Evolutionary conservation across 2,797 vertebrate species (phyloP), one percentile per base, ranked within the genome.

Genomic region (Peromyscus nudipes): DNA sequence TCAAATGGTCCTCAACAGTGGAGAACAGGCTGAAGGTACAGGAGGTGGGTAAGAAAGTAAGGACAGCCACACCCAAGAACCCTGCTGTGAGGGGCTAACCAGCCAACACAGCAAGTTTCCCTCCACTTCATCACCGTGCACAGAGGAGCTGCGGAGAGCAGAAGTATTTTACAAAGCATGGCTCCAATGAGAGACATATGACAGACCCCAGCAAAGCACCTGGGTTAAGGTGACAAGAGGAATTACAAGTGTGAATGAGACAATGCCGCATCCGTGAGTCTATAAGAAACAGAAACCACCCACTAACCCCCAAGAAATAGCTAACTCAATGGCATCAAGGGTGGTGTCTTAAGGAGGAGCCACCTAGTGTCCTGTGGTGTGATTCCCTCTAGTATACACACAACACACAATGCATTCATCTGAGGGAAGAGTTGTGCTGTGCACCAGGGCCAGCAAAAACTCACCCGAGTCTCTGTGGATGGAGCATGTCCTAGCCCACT

Each of bases 41-140:
- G 1, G n/a, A 14, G 25, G 40, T 14, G 13, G 31, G 4, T 5
- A 60, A 57, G 40, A 80, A 11, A 11, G 2, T 25, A 67, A 79
- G 27, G 75, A n/a, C 7, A 17, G 64, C 46, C 34, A 6, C 34
- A 27, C 29, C 3, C 37, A 1, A 3, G 34, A 37, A 10, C 0
- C 0, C 11, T 23, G 14, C 13, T 9, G 7, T 34, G 16, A 85
- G n/a, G 25, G 1, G 9, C 46, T 2, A 4, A 1, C 49, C 3
- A 1, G 17, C 5, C 76, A 34, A 0, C 0, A 23, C 16, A 11
- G 1, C 34, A 73, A 25, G 46, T 67, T 31, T 1, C 3, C 13
- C 60, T 9, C 31, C 67, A 37, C 37, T 21, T 21, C 49, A 13
- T 6, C 52, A 43, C 37, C 37, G 4, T 60, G 31, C 46, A 31